These are phyloP conservation scores for Crotalus horridus DNA, from an alignment of 2,113 vertebrate genomes.

Conservation along the genomic window DNA sequence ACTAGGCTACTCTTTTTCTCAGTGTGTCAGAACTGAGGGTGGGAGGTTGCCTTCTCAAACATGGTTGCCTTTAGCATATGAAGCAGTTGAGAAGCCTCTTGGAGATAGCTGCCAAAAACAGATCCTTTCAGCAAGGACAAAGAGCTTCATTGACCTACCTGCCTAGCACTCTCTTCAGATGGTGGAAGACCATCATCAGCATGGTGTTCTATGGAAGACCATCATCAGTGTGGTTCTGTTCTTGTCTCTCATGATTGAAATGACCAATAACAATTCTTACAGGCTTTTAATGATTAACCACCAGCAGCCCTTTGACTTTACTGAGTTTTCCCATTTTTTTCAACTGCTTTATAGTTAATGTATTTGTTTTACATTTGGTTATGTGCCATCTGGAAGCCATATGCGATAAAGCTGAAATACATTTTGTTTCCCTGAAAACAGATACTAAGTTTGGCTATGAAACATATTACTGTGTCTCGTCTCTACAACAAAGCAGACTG, in stretches of 20 bases:
- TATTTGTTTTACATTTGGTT: background rate
- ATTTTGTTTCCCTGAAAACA: background rate
- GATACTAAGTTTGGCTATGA: background rate
- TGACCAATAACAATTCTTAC: background rate
- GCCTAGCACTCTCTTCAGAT: background rate
- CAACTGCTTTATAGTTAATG: background rate
- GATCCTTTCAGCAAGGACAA: background rate
- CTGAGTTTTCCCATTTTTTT: background rate
- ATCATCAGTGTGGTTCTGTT: background rate
- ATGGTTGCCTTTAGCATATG: background rate
- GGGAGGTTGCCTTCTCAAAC: background rate
- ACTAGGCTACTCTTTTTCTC: background rate
- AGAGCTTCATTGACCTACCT: background rate
- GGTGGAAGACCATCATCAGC: background rate
- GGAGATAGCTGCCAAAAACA: background rate
- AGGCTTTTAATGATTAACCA: background rate
- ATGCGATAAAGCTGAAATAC: background rate
- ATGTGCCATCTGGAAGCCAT: background rate
- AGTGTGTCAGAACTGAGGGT: background rate
- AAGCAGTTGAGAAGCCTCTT: background rate
- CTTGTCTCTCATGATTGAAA: background rate
- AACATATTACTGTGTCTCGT: background rate
- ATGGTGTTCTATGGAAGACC: too few relatives aligned
- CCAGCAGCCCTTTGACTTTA: background rate
- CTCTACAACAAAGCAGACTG: background rate